Percentiles rank a stretch among this genome's conserved stretches.
phyloP scores from a whole-genome alignment of 2,113 vertebrate genomes.

The Stigmatopora nigra region DNA sequence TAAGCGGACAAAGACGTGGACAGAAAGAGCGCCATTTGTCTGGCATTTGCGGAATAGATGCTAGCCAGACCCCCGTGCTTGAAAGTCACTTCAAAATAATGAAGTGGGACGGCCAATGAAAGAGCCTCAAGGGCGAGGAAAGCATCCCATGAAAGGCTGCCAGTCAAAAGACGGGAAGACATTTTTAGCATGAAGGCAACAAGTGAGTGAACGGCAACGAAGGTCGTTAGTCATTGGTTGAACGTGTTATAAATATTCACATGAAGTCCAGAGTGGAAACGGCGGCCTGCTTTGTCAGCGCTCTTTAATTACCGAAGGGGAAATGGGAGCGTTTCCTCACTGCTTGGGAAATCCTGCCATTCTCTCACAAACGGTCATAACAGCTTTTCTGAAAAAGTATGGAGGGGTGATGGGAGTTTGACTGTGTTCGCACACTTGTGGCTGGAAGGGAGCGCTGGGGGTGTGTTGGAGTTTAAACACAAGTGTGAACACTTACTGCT shows the following conservation, averaged over 20 bases:
- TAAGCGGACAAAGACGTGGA: conserved; percentile 31
- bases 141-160: conserved; percentile 11
- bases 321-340: conserved; percentile 54
- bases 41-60: conserved; percentile 36
- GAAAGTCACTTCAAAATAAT: conserved; percentile 55
- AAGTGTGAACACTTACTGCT: conserved; percentile 61
- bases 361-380: conserved; percentile 48
- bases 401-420: neutral
- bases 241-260: conserved; percentile 27
- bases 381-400: conserved; percentile 18
- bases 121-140: conserved; percentile 20
- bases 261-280: conserved; percentile 29
- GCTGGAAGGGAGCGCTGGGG: conserved; percentile 33
- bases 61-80: conserved; percentile 46
- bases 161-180: conserved; percentile 28
- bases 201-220: conserved; percentile 7
- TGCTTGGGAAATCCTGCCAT: conserved; percentile 67
- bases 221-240: conserved; percentile 8
- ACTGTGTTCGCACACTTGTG: conserved; percentile 16
- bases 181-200: conserved; percentile 21
- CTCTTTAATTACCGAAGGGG: conserved; percentile 52
- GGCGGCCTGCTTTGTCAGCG: conserved; percentile 62
- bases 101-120: conserved; percentile 40
- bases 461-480: conserved; percentile 61
- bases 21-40: conserved; percentile 45